Base-by-base conservation (phyloP, 2,797 vertebrate species). In the Diglossa cyanea region DNA sequence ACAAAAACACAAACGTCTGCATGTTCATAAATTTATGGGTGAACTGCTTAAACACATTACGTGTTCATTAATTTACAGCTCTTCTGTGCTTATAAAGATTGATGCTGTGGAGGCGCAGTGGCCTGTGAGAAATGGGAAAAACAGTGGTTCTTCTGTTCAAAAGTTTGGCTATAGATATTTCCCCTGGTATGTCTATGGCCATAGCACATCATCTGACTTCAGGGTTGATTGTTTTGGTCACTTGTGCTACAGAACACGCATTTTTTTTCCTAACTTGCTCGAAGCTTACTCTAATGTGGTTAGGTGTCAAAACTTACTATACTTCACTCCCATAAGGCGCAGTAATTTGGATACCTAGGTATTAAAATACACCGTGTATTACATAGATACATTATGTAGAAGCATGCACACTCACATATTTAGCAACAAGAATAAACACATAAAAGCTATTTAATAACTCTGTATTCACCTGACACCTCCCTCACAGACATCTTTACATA, bases 1-100 rank as follows among this genome's bases (percentile, higher is more conserved):
- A 97, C 85, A 89, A 70, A 92, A 95, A 97, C 82, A 40, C 24
- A 14, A 30, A 23, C 23, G 40, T 48, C 66, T 35, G 40, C 24
- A 3, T 1, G 37, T 5, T 45, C 62, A 21, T 48, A 39, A 45
- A 67, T 63, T n/a, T 19, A 11, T 25, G 35, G 20, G 39, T 14
- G 57, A 80, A 35, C 73, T 85, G 28, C 57, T 86, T 57, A 28
- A 74, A 74, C 13, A 35, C 48, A 50, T 86, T 76, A 51, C 0
- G 1, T 76, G 47, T 81, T 91, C 55, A 53, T 76, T 90, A 60
- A 83, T 94, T 92, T 72, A 63, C 45, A 53, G 53, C 14, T 90
- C 17, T 67, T 73, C 25, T 4, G 19, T 31, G 33, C 60, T 93
- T 39, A 65, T 86, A 71, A 88, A 75, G 66, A 68, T 35, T 61